Conservation (phyloP, 2,797 vertebrate species). For the Pseudocheirus occidentalis region DNA sequence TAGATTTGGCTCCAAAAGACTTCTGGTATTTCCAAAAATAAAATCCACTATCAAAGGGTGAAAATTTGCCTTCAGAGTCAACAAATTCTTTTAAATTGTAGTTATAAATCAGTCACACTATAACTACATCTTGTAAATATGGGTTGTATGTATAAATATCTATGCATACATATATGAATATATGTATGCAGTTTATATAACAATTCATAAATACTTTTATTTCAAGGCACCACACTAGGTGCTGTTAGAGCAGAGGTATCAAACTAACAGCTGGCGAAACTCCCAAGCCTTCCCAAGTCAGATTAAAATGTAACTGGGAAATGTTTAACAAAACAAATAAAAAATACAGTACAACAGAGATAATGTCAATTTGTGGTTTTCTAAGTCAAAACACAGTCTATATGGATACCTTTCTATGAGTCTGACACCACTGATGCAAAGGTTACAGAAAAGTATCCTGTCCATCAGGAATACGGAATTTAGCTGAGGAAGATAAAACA, state of each 20-base stretch:
- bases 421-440: background rate
- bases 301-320: no score
- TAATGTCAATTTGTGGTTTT: background rate
- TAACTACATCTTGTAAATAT: background rate
- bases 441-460: conserved; percentile 29
- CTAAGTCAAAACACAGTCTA: background rate
- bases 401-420: background rate
- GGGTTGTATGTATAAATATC: background rate
- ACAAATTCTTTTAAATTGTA: conserved; percentile 2
- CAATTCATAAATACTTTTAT: no score
- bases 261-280: no score
- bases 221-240: background rate
- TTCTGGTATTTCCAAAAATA: conserved; percentile 30
- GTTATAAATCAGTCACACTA: conserved; percentile 1
- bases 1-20: background rate
- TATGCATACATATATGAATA: background rate
- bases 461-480: background rate
- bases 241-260: background rate
- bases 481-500: background rate
- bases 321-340: no score
- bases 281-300: no score
- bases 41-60: conserved; percentile 22
- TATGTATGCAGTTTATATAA: no score
- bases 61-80: conserved; percentile 36
- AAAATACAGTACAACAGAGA: background rate